Conservation (phyloP, 2,797 vertebrate genomes). For the Falco concolor region DNA sequence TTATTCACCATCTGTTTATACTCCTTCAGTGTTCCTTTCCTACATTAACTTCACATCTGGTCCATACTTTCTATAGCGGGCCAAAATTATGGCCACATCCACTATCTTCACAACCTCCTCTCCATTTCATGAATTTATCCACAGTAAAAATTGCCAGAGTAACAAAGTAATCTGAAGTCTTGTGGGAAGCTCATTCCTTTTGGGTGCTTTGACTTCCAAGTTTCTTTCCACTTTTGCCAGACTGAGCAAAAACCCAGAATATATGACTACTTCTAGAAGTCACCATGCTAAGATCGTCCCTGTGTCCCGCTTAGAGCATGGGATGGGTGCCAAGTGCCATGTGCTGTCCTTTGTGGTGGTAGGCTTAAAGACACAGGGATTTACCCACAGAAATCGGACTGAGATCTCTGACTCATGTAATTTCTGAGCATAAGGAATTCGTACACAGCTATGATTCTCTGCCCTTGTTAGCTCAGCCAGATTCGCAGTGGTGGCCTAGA, state of each 20-base stretch:
- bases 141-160: background rate
- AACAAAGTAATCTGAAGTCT: background rate
- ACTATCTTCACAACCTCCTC: background rate
- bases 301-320: background rate
- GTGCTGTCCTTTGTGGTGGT: background rate
- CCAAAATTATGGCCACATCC: slow-evolving; percentile 2
- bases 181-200: background rate
- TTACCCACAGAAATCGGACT: background rate
- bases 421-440: background rate
- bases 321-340: background rate
- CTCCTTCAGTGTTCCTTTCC: background rate
- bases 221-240: background rate
- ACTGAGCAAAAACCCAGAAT: background rate
- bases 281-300: background rate
- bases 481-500: background rate
- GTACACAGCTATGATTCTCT: background rate
- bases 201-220: background rate
- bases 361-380: background rate
- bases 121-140: background rate
- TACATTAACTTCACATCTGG: slow-evolving; percentile 51
- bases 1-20: slow-evolving; percentile 59
- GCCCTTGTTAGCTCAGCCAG: background rate
- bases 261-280: background rate
- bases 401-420: background rate
- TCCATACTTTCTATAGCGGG: background rate